Conservation (phyloP, 1,140 invertebrate genomes). For the Eriosoma lanigerum region DNA sequence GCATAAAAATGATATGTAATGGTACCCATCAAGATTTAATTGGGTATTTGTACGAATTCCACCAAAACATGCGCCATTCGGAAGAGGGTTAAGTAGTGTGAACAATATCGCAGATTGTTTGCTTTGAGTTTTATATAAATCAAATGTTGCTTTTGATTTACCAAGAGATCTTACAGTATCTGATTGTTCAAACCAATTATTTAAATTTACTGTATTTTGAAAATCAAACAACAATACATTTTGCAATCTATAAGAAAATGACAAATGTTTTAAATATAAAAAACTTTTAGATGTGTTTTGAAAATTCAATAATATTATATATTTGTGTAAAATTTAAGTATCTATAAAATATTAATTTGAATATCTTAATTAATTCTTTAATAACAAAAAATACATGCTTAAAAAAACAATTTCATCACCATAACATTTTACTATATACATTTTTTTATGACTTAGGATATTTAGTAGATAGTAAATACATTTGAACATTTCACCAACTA, state of each 20-base stretch:
- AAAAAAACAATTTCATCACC: too few relatives aligned
- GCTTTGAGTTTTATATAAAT: conserved; percentile 63
- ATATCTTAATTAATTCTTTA: too few relatives aligned
- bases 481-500: too few relatives aligned
- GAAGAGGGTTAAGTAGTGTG: conserved; percentile 68
- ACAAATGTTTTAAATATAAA: too few relatives aligned
- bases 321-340: too few relatives aligned
- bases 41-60: conserved; percentile 62
- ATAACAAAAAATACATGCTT: too few relatives aligned
- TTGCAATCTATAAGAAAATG: not conserved
- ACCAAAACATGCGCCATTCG: conserved; percentile 71
- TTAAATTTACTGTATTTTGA: conserved; percentile 56
- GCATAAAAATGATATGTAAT: conserved; percentile 62
- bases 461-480: too few relatives aligned
- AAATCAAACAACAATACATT: conserved; percentile 60
- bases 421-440: too few relatives aligned
- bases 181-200: conserved; percentile 66
- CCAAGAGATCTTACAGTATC: conserved; percentile 68
- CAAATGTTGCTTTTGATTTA: conserved; percentile 67
- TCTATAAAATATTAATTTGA: too few relatives aligned
- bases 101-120: conserved; percentile 68
- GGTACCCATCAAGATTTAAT: conserved; percentile 61
- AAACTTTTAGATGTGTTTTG: too few relatives aligned
- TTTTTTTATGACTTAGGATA: too few relatives aligned
- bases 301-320: too few relatives aligned